Evolutionary conservation across 2,113 vertebrate genomes (phyloP), one percentile per base, ranked within the genome.

Genomic region (Fulmarus glacialis): DNA sequence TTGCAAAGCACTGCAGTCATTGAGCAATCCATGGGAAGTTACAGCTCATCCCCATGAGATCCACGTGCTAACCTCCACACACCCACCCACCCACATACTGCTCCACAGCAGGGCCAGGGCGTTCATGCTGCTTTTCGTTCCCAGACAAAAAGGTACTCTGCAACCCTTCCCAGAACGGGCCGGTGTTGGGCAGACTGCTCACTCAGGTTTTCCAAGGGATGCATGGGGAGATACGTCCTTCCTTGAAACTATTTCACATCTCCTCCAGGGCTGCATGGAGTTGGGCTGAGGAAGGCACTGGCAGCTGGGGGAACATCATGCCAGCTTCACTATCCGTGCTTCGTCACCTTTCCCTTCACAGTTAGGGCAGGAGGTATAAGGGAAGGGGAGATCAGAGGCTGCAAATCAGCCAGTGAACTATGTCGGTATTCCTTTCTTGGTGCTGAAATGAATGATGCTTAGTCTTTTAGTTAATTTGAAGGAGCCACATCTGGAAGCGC

Each of bases 401-500:
- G 48, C 52, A 48, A 48, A 80, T 42, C 47, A 73, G 67, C 32
- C 62, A 32, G 58, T n/a, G 48, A 85, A 32, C 17, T 38, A 14
- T 47, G 63, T 58, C 19, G 12, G 8, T 63, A 67, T 55, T 90
- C 55, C 43, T 66, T 82, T 87, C 86, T 71, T 52, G 60, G 32
- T 79, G 24, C 52, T 70, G 91, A 95, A 91, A 82, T 56, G 67
- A 91, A 72, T 26, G 62, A 70, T 47, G 12, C 24, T 87, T 53
- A 72, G 5, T 77, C 36, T 87, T 88, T 45, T 38, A 42, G 53
- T 56, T 82, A 75, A 82, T 93, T 62, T 64, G 89, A 93, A 95
- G 38, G 42, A 18, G n/a, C 64, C 84, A 80, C 83, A 96, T 94
- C 77, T 93, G 91, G 94, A 95, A 94, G 70, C 1, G 12, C 36